These are phyloP conservation scores for Cyprinodon brontotheroides DNA, from an alignment of 2,113 vertebrate species.

Conservation along the genomic window DNA sequence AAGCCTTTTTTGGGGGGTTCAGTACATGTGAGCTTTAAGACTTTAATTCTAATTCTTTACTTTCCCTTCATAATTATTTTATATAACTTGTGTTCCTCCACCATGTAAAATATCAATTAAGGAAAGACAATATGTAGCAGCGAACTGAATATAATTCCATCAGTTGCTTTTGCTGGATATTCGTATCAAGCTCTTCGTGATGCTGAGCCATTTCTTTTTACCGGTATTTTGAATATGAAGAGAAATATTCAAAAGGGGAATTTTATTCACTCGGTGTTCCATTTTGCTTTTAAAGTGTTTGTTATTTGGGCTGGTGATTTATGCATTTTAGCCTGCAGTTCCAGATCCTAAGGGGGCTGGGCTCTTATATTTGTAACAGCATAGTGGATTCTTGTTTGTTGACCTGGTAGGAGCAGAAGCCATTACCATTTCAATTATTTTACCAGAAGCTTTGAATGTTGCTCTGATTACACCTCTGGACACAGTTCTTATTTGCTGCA, in stretches of 20 bases:
- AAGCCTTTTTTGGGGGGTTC: neutral
- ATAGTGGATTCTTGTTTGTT: constrained; percentile 25
- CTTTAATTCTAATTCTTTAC: neutral
- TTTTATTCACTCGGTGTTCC: constrained; percentile 4
- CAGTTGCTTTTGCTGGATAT: constrained; percentile 36
- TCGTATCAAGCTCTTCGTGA: constrained; percentile 3
- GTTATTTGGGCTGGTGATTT: constrained; percentile 17
- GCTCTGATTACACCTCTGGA: constrained; percentile 20
- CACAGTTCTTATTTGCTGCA: constrained; percentile 37
- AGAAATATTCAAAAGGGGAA: neutral
- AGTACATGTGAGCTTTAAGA: neutral
- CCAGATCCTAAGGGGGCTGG: constrained; percentile 24
- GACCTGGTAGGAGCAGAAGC: constrained; percentile 39
- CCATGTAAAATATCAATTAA: neutral
- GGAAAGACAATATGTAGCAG: neutral
- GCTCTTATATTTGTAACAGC: constrained; percentile 19
- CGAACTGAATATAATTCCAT: constrained; percentile 27
- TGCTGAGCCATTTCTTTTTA: constrained; percentile 7
- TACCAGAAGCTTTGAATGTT: constrained; percentile 26
- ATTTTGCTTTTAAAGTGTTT: constrained; percentile 1
- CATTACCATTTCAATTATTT: constrained; percentile 52
- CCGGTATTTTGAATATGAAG: neutral
- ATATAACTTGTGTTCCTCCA: neutral
- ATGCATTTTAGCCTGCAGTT: constrained; percentile 21
- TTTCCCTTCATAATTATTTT: neutral